Evolutionary conservation across 2,797 vertebrate species (phyloP), one percentile per base, ranked within the genome.

Genomic region (Adelosebastes latens): DNA sequence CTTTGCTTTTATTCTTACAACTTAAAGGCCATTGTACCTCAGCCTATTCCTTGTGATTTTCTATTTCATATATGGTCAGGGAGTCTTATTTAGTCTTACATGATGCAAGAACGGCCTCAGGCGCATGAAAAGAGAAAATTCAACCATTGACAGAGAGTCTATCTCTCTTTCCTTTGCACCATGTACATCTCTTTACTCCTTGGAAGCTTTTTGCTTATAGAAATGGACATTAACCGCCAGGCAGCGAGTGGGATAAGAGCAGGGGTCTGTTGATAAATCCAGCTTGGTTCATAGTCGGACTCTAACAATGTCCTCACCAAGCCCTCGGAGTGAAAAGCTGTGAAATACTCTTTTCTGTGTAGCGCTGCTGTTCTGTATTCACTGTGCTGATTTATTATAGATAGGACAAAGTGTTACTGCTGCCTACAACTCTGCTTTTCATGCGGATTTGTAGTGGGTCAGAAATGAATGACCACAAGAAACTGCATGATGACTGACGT

Each of bases 151-250:
- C 79, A 62, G 12, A 11, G 36, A 70, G 18, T 31, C 68, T 46
- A 16, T 71, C 69, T 83, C 73, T 85, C 68, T 83, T 89, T 77
- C 52, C 72, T 89, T 89, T 90, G 62, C 72, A 76, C 78, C 49
- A 67, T 76, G 72, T 83, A 72, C 62, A 80, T 75, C 32, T 80
- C 77, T 76, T 79, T 77, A 63, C 80, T 78, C 63, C 77, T 79
- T 70, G 66, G 55, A 85, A 60, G 29, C 53, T 56, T 78, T 82
- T 62, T 75, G 22, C 67, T 31, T 73, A 67, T 81, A 87, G 60
- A 89, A 69, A 73, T 79, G 87, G 77, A 84, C 56, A 46, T 78
- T 86, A 79, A 78, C 81, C 86, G 77, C 46, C 77, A 75, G 87
- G 72, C 82, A 77, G 80, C 8, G 3, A 69, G 81, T 32, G 34